Percentiles rank a stretch among this genome's conserved stretches.
Conservation (phyloP, 1,140 invertebrate genomes). For the Papilio aristodemus region DNA sequence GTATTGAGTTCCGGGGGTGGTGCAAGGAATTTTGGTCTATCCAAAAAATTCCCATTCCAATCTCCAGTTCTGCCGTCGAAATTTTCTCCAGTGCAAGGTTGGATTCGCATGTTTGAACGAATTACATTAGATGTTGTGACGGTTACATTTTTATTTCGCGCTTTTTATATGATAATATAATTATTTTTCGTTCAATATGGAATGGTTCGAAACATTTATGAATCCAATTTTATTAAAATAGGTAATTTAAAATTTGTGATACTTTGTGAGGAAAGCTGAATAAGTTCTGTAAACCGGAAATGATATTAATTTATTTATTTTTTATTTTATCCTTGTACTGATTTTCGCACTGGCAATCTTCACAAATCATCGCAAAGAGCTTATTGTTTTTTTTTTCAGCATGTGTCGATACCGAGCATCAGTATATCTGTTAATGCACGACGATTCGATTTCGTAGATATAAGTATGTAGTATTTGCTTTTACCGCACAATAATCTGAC, state of each 20-base stretch:
- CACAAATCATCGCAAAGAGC: constrained; percentile 49
- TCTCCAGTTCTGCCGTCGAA: constrained; percentile 72
- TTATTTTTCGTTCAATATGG: constrained; percentile 21
- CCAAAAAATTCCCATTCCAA: constrained; percentile 62
- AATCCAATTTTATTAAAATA: constrained; percentile 24
- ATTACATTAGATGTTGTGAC: constrained; percentile 47
- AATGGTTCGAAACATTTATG: background rate
- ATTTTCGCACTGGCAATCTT: constrained; percentile 39
- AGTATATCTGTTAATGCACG: constrained; percentile 33
- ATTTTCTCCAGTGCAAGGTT: constrained; percentile 69
- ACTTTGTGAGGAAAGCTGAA: constrained; percentile 47
- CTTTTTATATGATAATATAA: constrained; percentile 31
- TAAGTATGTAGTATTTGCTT: constrained; percentile 28
- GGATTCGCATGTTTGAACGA: constrained; percentile 58
- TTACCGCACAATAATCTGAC: constrained; percentile 27
- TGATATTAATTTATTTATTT: background rate
- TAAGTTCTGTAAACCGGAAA: background rate
- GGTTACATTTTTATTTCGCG: constrained; percentile 36
- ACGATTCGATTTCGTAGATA: constrained; percentile 27
- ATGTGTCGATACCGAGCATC: constrained; percentile 36
- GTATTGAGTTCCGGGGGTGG: constrained; percentile 52
- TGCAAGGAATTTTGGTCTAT: constrained; percentile 57
- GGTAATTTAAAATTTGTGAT: constrained; percentile 45
- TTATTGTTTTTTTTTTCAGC: constrained; percentile 40
- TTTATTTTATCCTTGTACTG: constrained; percentile 33